Evolutionary conservation across 2,113 vertebrate genomes (phyloP).

Genomic region (Equus quagga): DNA sequence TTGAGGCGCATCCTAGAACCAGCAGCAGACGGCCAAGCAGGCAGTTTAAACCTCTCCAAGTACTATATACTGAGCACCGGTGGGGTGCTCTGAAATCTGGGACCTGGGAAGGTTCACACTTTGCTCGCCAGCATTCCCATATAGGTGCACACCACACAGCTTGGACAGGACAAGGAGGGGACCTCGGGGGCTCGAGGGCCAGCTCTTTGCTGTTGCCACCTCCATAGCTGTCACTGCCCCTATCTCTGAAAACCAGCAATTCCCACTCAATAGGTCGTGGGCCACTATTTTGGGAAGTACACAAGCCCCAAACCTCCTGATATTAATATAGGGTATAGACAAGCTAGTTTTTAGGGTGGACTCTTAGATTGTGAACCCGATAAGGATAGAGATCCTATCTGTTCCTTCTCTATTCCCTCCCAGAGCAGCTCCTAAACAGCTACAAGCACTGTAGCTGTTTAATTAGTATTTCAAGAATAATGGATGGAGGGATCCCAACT

Average conservation of each 20-base stretch:
- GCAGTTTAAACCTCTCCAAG: conserved; percentile 85
- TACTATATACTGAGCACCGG: conserved; percentile 86
- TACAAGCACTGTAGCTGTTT: background rate
- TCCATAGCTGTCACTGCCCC: background rate
- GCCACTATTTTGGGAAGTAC: background rate
- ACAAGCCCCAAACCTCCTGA: background rate
- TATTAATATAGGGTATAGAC: background rate
- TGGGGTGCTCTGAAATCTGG: conserved; percentile 86
- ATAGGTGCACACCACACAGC: conserved; percentile 79
- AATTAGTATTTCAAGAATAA: background rate
- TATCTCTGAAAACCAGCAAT: background rate
- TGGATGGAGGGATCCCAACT: background rate
- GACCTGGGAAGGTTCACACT: conserved; percentile 85
- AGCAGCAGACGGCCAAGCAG: conserved; percentile 85
- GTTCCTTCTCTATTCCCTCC: background rate
- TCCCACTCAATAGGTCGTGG: background rate
- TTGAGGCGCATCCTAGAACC: conserved; percentile 79
- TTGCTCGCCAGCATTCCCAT: conserved; percentile 53
- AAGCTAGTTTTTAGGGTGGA: background rate
- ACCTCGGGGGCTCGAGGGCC: background rate
- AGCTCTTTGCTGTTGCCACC: background rate
- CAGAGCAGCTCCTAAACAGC: background rate
- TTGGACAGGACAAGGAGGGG: conserved; percentile 66
- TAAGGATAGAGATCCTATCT: background rate
- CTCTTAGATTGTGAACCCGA: background rate